Percentiles rank a stretch among this genome's conserved stretches.
Evolutionary conservation across 2,797 vertebrate genomes (phyloP).

Genomic region (Leptatherina wallacei): DNA sequence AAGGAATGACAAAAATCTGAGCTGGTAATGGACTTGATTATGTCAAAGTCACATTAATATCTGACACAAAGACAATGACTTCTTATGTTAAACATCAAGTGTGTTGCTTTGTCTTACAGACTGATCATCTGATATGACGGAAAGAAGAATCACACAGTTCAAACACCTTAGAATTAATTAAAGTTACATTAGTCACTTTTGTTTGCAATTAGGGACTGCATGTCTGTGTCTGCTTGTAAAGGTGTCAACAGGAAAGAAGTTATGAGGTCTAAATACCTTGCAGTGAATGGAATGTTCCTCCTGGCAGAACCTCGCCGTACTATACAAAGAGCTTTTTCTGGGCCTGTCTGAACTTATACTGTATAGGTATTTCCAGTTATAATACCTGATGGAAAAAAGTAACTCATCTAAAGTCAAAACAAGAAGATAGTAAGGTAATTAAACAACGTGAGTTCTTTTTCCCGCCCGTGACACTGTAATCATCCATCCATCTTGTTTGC

Average conservation of each 20-base stretch:
- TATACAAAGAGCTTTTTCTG: slow-evolving; percentile 49
- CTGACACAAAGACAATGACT: background rate
- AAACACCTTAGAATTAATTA: background rate
- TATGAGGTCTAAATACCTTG: slow-evolving; percentile 33
- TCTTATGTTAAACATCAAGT: background rate
- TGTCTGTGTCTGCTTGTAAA: slow-evolving; percentile 39
- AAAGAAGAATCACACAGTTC: background rate
- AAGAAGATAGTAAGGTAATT: slow-evolving; percentile 11
- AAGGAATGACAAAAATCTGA: background rate
- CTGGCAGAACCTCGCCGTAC: slow-evolving; percentile 38
- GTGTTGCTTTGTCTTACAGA: background rate
- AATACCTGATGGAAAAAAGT: background rate
- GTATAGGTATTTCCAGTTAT: slow-evolving; percentile 41
- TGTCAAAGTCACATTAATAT: background rate
- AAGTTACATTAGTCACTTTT: background rate
- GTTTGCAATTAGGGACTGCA: slow-evolving; percentile 23
- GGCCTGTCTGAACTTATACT: slow-evolving; percentile 75
- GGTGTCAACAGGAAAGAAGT: slow-evolving; percentile 43
- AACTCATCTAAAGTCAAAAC: slow-evolving; percentile 42
- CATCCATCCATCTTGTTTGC: slow-evolving; percentile 18
- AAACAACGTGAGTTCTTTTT: background rate
- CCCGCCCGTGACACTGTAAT: slow-evolving; percentile 1
- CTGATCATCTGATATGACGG: background rate
- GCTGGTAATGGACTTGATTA: background rate
- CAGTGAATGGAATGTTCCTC: slow-evolving; percentile 60